Base-by-base conservation (phyloP, 2,113 vertebrate genomes). In the Helogale parvula region DNA sequence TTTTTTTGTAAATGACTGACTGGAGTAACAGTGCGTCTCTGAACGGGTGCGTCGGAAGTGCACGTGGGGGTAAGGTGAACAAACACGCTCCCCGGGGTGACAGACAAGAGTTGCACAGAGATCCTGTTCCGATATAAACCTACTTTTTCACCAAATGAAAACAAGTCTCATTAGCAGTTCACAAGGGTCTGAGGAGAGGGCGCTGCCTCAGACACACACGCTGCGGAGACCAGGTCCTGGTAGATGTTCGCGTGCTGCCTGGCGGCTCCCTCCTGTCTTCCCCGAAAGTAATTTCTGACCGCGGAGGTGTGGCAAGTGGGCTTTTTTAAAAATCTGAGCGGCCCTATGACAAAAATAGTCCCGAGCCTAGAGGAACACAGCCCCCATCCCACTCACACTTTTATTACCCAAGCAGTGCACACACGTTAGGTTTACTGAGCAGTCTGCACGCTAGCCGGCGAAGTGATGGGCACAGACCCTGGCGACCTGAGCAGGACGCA, bases 401-500 rank as follows among this genome's bases (percentile, higher is more conserved):
- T 14, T 14, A 9, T 14, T 1, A 31, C 29, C 31, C 31, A 5
- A 10, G 45, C 16, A 4, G 47, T 12, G 47, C 29, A 21, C 45
- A 11, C 29, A 5, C 16, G 9, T 3, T 29, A 5, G 0, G 25
- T 0, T 0, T 17, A 27, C 45, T 1, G 76, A 13, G 47, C 5
- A 8, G 45, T 21, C 2, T 2, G 47, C 2, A 2, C 45, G 1
- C 2, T 10, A 19, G 2, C 1, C 5, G 74, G 10, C 41, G 5
- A 27, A 2, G 27, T 3, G 14, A 9, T 1, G 2, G 71, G 74
- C 76, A 12, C 16, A 31, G 29, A 1, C 47, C 54, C n/a, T 2
- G 54, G 23, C 2, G n/a, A 25, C n/a, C 2, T 7, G 33, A 27
- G 79, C 79, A 17, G 52, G n/a, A 35, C 23, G 14, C 7, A 14